Evolutionary conservation across 2,113 vertebrate genomes (phyloP).

Genomic region (Corythaixoides concolor): DNA sequence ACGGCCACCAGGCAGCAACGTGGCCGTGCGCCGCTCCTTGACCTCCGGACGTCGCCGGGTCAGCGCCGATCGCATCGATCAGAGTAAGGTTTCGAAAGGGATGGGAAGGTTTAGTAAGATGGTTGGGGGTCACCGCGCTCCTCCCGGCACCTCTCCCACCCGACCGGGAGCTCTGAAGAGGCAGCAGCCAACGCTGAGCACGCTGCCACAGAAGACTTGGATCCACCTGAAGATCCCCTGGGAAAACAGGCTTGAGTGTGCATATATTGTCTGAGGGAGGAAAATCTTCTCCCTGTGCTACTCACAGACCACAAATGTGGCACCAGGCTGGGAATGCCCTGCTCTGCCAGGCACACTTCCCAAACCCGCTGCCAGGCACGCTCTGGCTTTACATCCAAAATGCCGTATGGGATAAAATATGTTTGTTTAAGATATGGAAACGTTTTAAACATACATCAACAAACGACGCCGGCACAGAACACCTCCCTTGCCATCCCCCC

Average conservation of each 20-base stretch:
- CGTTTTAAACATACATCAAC: accelerated
- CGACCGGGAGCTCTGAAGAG: neutral
- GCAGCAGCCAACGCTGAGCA: neutral
- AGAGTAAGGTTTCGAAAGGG: accelerated
- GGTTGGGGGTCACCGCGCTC: accelerated
- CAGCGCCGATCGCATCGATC: accelerated
- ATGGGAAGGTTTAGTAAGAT: neutral
- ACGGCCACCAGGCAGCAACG: accelerated
- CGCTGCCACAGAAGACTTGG: neutral
- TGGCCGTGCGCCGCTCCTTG: accelerated
- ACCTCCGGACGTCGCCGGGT: accelerated
- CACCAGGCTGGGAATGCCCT: neutral
- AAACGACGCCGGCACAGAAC: neutral
- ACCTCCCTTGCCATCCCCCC: neutral
- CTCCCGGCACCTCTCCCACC: neutral
- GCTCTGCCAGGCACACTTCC: neutral
- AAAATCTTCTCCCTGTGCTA: neutral
- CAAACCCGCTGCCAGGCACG: accelerated
- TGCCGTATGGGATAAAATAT: accelerated
- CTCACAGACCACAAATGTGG: neutral
- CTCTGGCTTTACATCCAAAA: accelerated
- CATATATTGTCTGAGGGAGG: accelerated
- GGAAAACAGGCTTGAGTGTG: accelerated
- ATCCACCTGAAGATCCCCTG: neutral
- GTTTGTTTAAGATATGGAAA: accelerated